phyloP scores from a whole-genome alignment of 2,797 vertebrate species.

The Lithobates sylvaticus region DNA sequence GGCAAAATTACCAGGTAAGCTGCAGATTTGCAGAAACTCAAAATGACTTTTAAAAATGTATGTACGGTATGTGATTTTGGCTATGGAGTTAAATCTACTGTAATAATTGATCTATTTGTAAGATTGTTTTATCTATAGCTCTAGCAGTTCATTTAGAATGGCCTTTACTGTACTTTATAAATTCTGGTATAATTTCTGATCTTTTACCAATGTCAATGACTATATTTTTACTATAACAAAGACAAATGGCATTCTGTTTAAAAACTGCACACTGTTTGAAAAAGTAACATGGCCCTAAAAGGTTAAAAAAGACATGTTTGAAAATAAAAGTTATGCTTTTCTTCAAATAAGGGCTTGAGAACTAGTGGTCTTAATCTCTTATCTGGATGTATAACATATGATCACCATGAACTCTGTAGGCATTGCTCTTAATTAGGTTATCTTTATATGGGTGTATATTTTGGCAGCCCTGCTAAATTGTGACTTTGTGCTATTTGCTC shows the following conservation, averaged over 20 bases:
- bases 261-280: no score
- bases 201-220: no score
- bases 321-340: background rate
- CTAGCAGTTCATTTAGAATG: no score
- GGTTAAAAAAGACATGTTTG: background rate
- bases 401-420: background rate
- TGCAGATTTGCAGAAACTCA: no score
- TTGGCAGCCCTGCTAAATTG: background rate
- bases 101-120: no score
- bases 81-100: no score
- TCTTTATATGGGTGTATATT: background rate
- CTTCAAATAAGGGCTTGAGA: background rate
- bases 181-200: no score
- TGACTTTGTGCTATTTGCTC: background rate
- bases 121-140: no score
- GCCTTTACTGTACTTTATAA: no score
- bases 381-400: background rate
- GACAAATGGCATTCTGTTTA: background rate
- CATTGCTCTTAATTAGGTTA: background rate
- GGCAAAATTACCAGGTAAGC: no score
- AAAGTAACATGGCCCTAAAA: background rate
- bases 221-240: background rate
- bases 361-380: background rate
- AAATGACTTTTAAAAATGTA: no score
- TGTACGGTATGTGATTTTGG: no score